Conservation (phyloP, 1,140 invertebrate species). For the Drosophila paulistorum region DNA sequence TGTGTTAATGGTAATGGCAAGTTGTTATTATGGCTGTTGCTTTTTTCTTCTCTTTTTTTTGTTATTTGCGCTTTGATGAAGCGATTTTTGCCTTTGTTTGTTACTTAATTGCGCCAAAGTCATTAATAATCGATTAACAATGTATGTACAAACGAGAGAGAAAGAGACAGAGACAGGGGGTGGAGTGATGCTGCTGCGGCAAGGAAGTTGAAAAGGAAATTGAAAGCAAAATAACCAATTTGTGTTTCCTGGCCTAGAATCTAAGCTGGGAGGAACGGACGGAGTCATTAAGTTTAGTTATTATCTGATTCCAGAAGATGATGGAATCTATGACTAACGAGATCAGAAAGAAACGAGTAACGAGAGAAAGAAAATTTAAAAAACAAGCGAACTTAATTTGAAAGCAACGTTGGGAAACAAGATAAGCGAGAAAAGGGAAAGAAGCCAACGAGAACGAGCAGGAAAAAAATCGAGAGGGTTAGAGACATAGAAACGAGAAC, state of each 20-base stretch:
- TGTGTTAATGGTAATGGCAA: conserved; percentile 56
- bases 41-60: not conserved
- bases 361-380: no score
- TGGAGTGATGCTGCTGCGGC: conserved; percentile 20
- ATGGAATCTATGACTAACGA: not conserved
- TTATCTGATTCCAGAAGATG: not conserved
- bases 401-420: no score
- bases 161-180: not conserved
- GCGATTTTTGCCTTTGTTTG: conserved; percentile 65
- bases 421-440: no score
- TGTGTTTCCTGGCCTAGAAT: conserved; percentile 32
- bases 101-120: conserved; percentile 77
- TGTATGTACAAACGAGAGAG: conserved; percentile 31
- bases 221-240: conserved; percentile 29
- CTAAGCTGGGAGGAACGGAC: not conserved
- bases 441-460: no score
- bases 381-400: no score
- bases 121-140: conserved; percentile 80
- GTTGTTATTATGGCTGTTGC: conserved; percentile 26
- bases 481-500: no score
- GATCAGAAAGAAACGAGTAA: no score
- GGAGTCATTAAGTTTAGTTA: not conserved
- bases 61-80: conserved; percentile 30
- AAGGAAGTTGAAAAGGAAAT: conserved; percentile 28
- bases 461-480: no score